These are phyloP conservation scores for Varroa destructor DNA, from an alignment of 1,140 invertebrate genomes.

Conservation along the genomic window DNA sequence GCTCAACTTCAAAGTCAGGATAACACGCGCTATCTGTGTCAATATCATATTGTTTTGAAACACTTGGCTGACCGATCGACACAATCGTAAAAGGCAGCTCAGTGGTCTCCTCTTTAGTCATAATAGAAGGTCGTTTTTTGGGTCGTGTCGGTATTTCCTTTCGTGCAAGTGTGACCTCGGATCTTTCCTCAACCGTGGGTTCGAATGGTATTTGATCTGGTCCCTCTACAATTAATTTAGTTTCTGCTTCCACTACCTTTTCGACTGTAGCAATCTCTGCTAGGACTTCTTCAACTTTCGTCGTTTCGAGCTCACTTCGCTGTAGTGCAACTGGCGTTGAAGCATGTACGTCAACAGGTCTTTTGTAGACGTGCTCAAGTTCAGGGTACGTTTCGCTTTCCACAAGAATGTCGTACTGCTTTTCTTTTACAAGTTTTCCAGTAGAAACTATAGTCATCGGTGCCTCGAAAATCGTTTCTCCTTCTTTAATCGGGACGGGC, in stretches of 20 bases:
- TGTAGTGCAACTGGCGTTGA: neutral
- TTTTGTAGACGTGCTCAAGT: neutral
- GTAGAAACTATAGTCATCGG: neutral
- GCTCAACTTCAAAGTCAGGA: conserved; percentile 16
- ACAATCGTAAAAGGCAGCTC: neutral
- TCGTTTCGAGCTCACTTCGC: conserved; percentile 5
- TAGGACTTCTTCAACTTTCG: too few species aligned
- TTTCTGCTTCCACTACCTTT: neutral
- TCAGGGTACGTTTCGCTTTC: conserved; percentile 2
- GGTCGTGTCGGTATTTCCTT: neutral
- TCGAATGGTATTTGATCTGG: neutral
- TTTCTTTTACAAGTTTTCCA: neutral
- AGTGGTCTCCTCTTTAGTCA: neutral
- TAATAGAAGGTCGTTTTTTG: conserved; percentile 16
- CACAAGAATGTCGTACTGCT: neutral
- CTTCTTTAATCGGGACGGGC: neutral
- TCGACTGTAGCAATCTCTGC: neutral
- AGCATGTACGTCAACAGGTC: neutral
- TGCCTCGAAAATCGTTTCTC: neutral
- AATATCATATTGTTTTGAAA: neutral
- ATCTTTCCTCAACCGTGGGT: neutral
- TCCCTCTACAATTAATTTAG: neutral
- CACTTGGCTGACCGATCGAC: neutral
- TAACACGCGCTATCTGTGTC: neutral
- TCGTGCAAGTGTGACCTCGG: neutral